Base-by-base conservation (phyloP, 2,888 invertebrate species). In the Arge pagana region DNA sequence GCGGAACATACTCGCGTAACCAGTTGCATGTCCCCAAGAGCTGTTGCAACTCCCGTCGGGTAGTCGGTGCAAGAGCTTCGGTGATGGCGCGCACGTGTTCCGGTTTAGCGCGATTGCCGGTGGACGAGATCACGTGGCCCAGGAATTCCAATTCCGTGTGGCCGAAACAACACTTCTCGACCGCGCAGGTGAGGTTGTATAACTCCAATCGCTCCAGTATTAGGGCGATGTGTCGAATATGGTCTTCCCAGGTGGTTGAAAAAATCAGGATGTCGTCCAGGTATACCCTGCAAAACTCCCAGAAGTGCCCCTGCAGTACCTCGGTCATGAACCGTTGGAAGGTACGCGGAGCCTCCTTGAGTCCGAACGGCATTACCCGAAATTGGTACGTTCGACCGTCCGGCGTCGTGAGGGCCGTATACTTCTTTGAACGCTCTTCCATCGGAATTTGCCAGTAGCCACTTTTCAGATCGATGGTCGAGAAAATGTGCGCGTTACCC, bases 391-490 rank as follows among this genome's bases (percentile, higher is more conserved):
- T 23, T 4, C 60, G 60, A 3, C 39, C 19, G 4, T 52, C 45
- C 0, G 57, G 59, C 0, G 57, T 45, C 1, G 57, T 52, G 35
- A 62, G 62, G 3, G 60, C 62, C 4, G 60, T 56, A 19, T 55
- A 55, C 18, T 52, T 49, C 21, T 45, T 49, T 16, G 53, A 53
- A 23, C 24, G 13, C 11, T 41, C n/a, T 6, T 50, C 43, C 37
- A 67, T 24, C 0, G 58, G 54, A 0, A 70, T 54, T 54, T 70
- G 68, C 62, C 65, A 67, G 53, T 67, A 70, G 1, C 65, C 69
- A 13, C 62, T 59, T 15, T 62, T 62, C 8, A 65, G 51, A 48
- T 65, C 64, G 8, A 62, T 48, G 0, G 54, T 50, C 2, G 54
- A 52, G 5, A 64, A 30, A 24, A 50, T 62, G 4, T 51, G 35